Base-by-base conservation (phyloP, 2,797 vertebrate genomes). In the Hephaestus fuliginosus region DNA sequence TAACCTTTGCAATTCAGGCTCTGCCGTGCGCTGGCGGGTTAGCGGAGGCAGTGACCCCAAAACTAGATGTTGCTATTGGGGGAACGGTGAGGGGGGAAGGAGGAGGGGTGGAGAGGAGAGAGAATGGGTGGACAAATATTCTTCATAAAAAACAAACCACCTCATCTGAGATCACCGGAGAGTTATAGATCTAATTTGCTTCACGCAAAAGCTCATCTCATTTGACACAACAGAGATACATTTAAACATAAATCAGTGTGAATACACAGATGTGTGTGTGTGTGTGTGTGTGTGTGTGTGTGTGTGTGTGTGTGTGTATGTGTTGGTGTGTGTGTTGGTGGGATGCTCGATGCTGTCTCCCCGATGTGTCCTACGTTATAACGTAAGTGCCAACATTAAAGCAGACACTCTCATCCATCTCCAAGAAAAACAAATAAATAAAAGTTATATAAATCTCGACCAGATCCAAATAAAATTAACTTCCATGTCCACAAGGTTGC, bases 1-100 rank as follows among this genome's bases (percentile, higher is more conserved):
- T 99, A 99, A 99, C 98, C 98, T 99, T 97, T 98, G 97, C 96
- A 97, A 98, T 97, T 97, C 95, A 96, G 96, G 95, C 97, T 94
- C 95, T 87, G 96, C 94, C 84, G 95, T 93, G 95, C 88, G 91
- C 90, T 91, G 95, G 76, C 96, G 81, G 93, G 86, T 94, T 96
- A 96, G 96, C 95, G 92, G 96, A 97, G 92, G 96, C 95, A 95
- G 92, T 97, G 97, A 99, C 97, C 98, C 97, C 94, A 93, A 95
- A 96, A 96, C 96, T 95, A 94, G 96, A 97, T 95, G 97, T 97
- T 96, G 95, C 97, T 96, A 96, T 94, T 95, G 96, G 93, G 65
- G 73, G 74, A 70, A 73, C 6, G 36, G 70, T 93, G 92, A 89
- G 93, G 93, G 17, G 57, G 57, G 33, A 30, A 14, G 57, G 61